phyloP scores from a whole-genome alignment of 2,113 vertebrate species.

The Phoxinus phoxinus region DNA sequence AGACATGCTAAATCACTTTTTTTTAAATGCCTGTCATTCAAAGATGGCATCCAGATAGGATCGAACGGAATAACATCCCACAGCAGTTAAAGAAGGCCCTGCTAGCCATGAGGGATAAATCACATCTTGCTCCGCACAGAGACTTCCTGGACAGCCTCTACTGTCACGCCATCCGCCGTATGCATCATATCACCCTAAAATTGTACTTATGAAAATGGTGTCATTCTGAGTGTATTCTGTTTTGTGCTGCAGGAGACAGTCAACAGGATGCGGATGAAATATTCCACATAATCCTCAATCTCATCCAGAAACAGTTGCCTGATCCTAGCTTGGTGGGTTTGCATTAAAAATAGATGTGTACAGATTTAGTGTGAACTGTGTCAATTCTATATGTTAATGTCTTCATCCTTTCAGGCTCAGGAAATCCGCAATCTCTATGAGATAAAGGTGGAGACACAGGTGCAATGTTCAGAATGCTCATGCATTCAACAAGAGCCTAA shows the following conservation, averaged over 20 bases:
- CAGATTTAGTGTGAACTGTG: not conserved
- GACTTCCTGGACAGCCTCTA: constrained; percentile 72
- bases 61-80: constrained; percentile 53
- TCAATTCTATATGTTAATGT: not conserved
- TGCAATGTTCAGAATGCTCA: constrained; percentile 64
- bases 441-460: constrained; percentile 62
- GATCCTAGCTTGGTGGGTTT: constrained; percentile 64
- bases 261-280: constrained; percentile 77
- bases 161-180: constrained; percentile 65
- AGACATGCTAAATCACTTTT: not conserved
- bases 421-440: constrained; percentile 70
- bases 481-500: constrained; percentile 47
- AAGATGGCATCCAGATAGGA: constrained; percentile 62
- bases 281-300: constrained; percentile 72
- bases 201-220: not conserved
- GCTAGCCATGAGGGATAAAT: constrained; percentile 56
- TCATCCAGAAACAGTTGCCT: constrained; percentile 68
- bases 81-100: constrained; percentile 66
- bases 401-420: constrained; percentile 60
- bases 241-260: constrained; percentile 57
- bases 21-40: constrained; percentile 46
- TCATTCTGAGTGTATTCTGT: not conserved
- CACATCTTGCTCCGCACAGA: constrained; percentile 47
- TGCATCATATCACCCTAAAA: constrained; percentile 29
- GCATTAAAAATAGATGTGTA: not conserved